These are phyloP conservation scores for Phymorhynchus buccinoides DNA, from an alignment of 1,140 invertebrate species.

Conservation along the genomic window DNA sequence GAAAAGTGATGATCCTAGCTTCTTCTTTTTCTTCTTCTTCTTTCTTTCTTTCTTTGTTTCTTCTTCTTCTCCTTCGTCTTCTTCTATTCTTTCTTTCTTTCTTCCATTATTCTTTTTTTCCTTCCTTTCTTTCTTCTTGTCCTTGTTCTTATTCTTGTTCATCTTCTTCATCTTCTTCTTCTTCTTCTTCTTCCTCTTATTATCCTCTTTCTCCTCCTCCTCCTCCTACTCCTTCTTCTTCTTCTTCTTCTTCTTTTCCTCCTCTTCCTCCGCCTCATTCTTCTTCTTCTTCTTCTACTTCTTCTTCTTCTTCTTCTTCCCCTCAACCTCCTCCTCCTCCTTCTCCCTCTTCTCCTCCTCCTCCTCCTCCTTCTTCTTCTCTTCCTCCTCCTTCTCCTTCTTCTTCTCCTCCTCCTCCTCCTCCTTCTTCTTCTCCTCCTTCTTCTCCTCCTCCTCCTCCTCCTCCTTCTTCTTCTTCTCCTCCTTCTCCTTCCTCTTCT, in stretches of 20 bases:
- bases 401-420: slow-evolving; percentile 24
- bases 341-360: no score
- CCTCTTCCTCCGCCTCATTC: background rate
- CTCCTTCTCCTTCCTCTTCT: background rate
- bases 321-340: no score
- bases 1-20: background rate
- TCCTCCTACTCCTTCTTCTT: background rate
- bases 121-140: no score
- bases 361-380: no score
- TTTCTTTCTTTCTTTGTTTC: no score
- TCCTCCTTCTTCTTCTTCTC: background rate
- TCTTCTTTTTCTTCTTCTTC: background rate
- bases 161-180: background rate
- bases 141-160: no score
- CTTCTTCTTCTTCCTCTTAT: no score
- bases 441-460: background rate
- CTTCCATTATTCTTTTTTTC: no score
- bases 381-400: no score
- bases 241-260: no score
- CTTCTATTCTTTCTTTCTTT: no score
- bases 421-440: slow-evolving; percentile 17
- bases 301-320: background rate
- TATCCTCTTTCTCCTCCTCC: background rate
- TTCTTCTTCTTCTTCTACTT: background rate
- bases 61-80: no score